Evolutionary conservation across 2,888 invertebrate genomes (phyloP).

Genomic region (Apamea anceps): DNA sequence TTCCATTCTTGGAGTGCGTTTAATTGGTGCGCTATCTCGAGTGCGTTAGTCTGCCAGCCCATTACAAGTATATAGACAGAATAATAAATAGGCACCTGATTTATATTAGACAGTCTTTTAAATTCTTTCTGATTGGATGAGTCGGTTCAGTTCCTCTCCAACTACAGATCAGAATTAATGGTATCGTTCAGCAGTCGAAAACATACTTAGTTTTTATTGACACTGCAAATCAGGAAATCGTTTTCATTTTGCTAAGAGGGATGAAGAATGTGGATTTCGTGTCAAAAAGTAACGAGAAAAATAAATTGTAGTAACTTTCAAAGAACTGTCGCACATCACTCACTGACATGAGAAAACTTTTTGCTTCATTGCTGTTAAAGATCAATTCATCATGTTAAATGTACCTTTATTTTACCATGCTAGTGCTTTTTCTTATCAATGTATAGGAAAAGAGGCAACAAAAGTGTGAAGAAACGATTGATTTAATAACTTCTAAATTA

Average conservation of each 20-base stretch:
- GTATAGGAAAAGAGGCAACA: slow-evolving; percentile 25
- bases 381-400: slow-evolving; percentile 40
- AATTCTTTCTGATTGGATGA: slow-evolving; percentile 22
- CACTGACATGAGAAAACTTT: slow-evolving; percentile 35
- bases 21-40: slow-evolving; percentile 78
- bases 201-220: not conserved
- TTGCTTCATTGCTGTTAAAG: slow-evolving; percentile 30
- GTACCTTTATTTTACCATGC: slow-evolving; percentile 7
- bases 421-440: slow-evolving; percentile 13
- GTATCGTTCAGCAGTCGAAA: not conserved
- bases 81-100: slow-evolving; percentile 46
- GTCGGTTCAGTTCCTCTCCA: not conserved
- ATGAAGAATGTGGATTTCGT: not conserved
- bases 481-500: slow-evolving; percentile 46
- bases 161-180: not conserved
- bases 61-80: slow-evolving; percentile 40
- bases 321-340: slow-evolving; percentile 22
- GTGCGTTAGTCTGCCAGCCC: slow-evolving; percentile 64
- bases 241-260: not conserved
- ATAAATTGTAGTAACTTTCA: slow-evolving; percentile 23
- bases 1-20: slow-evolving; percentile 79
- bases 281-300: slow-evolving; percentile 17
- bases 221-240: not conserved
- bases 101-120: slow-evolving; percentile 33
- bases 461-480: slow-evolving; percentile 50